phyloP scores from a whole-genome alignment of 2,888 invertebrate species.

The Crepidodera aurea region DNA sequence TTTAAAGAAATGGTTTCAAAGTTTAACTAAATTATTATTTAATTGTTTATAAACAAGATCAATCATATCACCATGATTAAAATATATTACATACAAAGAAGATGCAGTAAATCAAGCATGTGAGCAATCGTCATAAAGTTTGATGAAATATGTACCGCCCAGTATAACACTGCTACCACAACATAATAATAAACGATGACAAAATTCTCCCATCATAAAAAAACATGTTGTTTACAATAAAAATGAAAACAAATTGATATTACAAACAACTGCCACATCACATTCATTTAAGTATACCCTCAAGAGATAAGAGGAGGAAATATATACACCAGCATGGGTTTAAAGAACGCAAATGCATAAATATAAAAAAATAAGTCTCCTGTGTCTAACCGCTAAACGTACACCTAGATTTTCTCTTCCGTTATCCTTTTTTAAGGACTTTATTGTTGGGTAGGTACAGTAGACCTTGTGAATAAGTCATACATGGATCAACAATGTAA shows the following conservation, averaged over 20 bases:
- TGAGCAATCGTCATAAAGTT: too few species aligned
- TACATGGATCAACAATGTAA: too few species aligned
- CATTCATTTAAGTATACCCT: slow-evolving; percentile 18
- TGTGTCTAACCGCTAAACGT: background rate
- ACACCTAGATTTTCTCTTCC: background rate
- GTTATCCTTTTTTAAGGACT: background rate
- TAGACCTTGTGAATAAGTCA: background rate
- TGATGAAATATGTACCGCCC: too few species aligned
- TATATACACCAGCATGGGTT: background rate
- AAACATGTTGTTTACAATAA: slow-evolving; percentile 10
- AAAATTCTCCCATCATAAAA: slow-evolving; percentile 5
- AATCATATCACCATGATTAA: too few species aligned
- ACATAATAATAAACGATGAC: slow-evolving; percentile 13
- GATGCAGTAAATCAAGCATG: too few species aligned
- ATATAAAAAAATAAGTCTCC: background rate
- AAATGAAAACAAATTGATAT: slow-evolving; percentile 18
- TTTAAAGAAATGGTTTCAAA: too few species aligned
- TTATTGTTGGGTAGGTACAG: background rate
- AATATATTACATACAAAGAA: too few species aligned
- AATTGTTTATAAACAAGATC: too few species aligned
- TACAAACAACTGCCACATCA: slow-evolving; percentile 16
- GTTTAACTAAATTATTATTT: too few species aligned
- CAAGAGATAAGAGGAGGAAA: slow-evolving; percentile 2
- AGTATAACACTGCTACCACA: too few species aligned
- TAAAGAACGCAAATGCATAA: background rate